These are phyloP conservation scores for Orchesella flavescens DNA, from an alignment of 2,888 invertebrate genomes.

Conservation along the genomic window DNA sequence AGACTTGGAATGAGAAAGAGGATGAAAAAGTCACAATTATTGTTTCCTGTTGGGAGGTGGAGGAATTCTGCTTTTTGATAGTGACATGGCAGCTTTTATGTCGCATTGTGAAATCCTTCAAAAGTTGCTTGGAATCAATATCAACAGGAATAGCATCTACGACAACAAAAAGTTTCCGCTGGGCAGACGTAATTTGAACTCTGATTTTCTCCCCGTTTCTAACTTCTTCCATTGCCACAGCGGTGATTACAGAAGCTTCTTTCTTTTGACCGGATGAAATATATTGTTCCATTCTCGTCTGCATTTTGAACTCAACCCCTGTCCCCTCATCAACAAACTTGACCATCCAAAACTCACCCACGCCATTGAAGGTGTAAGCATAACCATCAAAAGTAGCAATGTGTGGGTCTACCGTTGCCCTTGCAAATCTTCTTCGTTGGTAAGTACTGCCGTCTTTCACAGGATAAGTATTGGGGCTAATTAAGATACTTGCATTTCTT, in stretches of 20 bases:
- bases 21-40: slow-evolving; percentile 28
- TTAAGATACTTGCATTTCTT: no score
- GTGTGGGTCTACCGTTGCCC: slow-evolving; percentile 89
- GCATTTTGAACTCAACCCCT: slow-evolving; percentile 85
- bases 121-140: not conserved
- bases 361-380: slow-evolving; percentile 92
- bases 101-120: not conserved
- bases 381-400: slow-evolving; percentile 92
- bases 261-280: not conserved
- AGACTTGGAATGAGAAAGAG: slow-evolving; percentile 29
- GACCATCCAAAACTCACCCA: slow-evolving; percentile 76
- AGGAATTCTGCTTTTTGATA: no score
- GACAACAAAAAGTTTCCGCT: not conserved
- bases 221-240: slow-evolving; percentile 28
- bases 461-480: no score
- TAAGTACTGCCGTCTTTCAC: not conserved
- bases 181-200: slow-evolving; percentile 16
- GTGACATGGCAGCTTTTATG: slow-evolving; percentile 13
- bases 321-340: slow-evolving; percentile 77
- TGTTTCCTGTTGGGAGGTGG: not conserved
- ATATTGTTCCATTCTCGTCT: slow-evolving; percentile 87
- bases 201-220: not conserved
- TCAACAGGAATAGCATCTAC: slow-evolving; percentile 20
- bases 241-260: slow-evolving; percentile 44
- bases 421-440: not conserved